These are phyloP conservation scores for Ylistrum balloti DNA, from an alignment of 1,140 invertebrate genomes.

Conservation along the genomic window DNA sequence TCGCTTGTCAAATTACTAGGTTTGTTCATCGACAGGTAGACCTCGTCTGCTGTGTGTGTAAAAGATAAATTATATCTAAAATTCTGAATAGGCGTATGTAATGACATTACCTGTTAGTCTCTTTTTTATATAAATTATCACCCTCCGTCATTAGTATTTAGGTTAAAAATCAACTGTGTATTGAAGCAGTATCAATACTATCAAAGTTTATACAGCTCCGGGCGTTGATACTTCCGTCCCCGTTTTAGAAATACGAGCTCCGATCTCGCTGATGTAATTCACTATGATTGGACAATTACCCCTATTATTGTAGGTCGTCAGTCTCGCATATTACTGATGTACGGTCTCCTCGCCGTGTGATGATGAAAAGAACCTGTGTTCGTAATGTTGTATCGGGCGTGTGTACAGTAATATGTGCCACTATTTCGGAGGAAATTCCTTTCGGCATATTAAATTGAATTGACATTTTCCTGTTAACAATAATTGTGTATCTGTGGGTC, in stretches of 20 bases:
- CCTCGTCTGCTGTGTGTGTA: no score
- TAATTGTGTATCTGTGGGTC: background rate
- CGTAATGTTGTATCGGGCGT: background rate
- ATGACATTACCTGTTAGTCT: background rate
- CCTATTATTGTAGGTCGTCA: conserved; percentile 20
- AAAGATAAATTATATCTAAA: no score
- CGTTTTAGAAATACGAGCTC: background rate
- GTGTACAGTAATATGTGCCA: background rate
- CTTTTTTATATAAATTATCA: background rate
- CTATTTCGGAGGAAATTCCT: background rate
- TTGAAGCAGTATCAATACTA: background rate
- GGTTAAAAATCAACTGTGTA: background rate
- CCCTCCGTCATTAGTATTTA: background rate
- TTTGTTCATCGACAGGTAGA: no score
- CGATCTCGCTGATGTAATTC: background rate
- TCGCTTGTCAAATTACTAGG: no score
- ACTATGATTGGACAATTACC: background rate
- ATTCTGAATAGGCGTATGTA: no score
- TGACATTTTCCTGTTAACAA: background rate
- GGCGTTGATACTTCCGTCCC: background rate
- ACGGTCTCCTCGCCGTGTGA: background rate
- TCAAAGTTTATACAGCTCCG: background rate
- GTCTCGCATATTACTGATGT: background rate
- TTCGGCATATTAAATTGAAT: background rate
- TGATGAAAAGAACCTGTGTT: background rate